These are phyloP conservation scores for Pampusana beccarii DNA, from an alignment of 2,113 vertebrate species.

Conservation along the genomic window DNA sequence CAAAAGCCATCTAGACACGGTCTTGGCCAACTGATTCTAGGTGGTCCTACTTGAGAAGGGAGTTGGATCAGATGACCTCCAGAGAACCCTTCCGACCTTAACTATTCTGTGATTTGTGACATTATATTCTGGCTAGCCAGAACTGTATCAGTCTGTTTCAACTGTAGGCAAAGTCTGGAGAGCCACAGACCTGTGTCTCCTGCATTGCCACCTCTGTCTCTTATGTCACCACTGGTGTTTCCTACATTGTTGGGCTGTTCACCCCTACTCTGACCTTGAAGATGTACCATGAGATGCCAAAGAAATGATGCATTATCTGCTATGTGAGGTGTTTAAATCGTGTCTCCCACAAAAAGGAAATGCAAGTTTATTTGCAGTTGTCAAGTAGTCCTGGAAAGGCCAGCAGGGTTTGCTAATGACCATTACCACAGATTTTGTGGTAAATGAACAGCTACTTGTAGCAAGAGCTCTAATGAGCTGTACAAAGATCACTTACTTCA, in stretches of 20 bases:
- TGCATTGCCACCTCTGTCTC: neutral
- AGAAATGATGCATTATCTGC: neutral
- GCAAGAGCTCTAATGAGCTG: neutral
- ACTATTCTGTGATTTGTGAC: neutral
- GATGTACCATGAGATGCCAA: neutral
- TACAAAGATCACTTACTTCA: neutral
- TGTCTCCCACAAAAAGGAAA: neutral
- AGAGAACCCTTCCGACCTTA: neutral
- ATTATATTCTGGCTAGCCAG: neutral
- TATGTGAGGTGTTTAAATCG: neutral
- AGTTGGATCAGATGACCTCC: neutral
- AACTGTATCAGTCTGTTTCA: neutral
- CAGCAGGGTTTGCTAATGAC: neutral
- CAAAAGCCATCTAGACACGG: neutral
- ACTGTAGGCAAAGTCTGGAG: neutral
- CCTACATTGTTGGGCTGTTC: neutral
- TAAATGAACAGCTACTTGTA: neutral
- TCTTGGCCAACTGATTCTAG: neutral
- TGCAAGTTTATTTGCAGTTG: neutral
- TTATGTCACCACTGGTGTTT: neutral
- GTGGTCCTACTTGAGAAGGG: neutral
- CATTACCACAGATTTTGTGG: neutral
- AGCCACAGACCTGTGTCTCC: neutral
- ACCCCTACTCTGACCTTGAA: neutral
- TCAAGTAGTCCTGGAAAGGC: neutral